A percentile compares a stretch with the other conserved stretches of the same genome.
These are phyloP conservation scores for Eretmodus cyanostictus DNA, from an alignment of 2,113 vertebrate genomes.

Conservation along the genomic window DNA sequence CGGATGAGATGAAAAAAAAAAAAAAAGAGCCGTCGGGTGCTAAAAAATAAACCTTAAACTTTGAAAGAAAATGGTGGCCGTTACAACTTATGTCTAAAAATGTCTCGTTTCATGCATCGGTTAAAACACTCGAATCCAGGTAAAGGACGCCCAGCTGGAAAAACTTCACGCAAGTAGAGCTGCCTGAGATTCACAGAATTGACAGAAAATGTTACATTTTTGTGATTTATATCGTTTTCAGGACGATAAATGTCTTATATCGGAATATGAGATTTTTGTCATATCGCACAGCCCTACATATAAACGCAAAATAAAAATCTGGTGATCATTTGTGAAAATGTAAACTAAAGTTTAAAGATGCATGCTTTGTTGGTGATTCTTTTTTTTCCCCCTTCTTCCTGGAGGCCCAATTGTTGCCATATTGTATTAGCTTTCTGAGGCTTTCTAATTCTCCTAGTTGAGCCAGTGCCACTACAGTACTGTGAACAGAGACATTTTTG, in stretches of 20 bases:
- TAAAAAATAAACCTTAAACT: background rate
- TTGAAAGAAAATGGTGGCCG: background rate
- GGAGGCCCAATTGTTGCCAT: background rate
- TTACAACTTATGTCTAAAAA: background rate
- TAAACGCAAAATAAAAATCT: background rate
- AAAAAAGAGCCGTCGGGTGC: accelerated
- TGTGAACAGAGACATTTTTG: background rate
- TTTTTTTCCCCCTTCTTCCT: background rate
- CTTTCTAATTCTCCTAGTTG: background rate
- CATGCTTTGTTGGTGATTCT: background rate
- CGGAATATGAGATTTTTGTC: background rate
- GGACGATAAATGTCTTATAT: background rate
- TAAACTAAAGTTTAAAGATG: background rate
- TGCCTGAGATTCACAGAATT: background rate
- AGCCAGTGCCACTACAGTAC: background rate
- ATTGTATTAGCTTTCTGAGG: background rate
- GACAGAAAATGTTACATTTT: background rate
- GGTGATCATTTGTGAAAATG: background rate
- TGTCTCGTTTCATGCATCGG: background rate
- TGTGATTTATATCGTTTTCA: background rate
- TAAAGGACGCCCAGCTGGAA: background rate
- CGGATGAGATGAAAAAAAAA: no score
- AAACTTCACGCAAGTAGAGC: accelerated
- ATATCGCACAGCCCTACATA: background rate
- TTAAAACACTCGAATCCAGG: background rate